Base-by-base conservation (phyloP, 2,797 vertebrate species). In the Lindbergichthys nudifrons region DNA sequence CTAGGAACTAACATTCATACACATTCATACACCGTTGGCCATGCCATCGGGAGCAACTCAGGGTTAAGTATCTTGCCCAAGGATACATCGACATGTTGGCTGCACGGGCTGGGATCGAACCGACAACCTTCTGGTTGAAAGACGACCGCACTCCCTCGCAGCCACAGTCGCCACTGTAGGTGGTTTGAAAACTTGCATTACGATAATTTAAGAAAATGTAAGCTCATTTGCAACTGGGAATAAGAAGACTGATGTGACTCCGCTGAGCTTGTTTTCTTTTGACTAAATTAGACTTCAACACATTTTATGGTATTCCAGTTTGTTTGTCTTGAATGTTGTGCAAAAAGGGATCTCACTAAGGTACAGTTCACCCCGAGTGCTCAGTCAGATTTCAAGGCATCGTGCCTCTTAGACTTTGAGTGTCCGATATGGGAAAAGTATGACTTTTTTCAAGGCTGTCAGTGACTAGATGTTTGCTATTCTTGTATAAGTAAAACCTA, bases 381-480 rank as follows among this genome's bases (percentile, higher is more conserved):
- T 56, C 10, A 23, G 26, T 36, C 6, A 54, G 21, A 30, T 30
- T 50, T 46, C 51, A 61, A 39, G 2, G 15, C 1, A 65, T 30
- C 43, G 23, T 46, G 10, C 18, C 14, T 41, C 57, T 52, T 26
- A 71, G 16, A 56, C 75, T 41, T 50, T 43, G 47, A 51, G 12
- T 10, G 12, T 32, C 54, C 1, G 26, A 26, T 5, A 26, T 26
- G 30, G 32, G 48, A 1, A 30, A 41, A 12, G 30, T 32, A 10
- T 21, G 47, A 43, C 60, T 56, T 1, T 46, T 46, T 52, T 65
- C 36, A 56, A 14, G 8, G 13, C 16, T 16, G 39, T 23, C 26
- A 59, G 21, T 15, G 5, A 51, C 1, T 18, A 23, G 18, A 48
- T 46, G 23, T 26, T 9, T 32, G 4, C 42, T 48, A 43, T 45